Conservation (phyloP, 1,140 invertebrate genomes). For the Ceratoteleas bidentatus region DNA sequence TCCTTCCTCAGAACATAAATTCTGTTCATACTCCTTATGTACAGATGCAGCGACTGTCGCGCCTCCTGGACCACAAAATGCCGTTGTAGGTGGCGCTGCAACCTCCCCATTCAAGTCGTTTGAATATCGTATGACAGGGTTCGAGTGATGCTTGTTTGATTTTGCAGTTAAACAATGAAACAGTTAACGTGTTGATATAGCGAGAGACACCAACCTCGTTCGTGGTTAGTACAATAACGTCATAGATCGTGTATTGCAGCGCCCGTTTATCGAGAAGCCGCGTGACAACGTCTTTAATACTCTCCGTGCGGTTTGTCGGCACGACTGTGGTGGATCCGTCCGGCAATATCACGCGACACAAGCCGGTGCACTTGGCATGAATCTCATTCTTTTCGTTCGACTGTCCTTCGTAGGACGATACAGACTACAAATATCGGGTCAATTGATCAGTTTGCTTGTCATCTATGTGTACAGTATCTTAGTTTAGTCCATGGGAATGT, state of each 20-base stretch:
- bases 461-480: too few relatives aligned
- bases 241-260: slow-evolving; percentile 88
- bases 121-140: too few relatives aligned
- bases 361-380: slow-evolving; percentile 79
- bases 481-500: too few relatives aligned
- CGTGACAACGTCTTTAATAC: slow-evolving; percentile 89
- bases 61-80: too few relatives aligned
- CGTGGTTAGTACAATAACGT: slow-evolving; percentile 84
- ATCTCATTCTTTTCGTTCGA: slow-evolving; percentile 79
- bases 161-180: background rate
- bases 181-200: background rate
- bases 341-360: slow-evolving; percentile 94
- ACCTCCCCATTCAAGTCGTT: too few relatives aligned
- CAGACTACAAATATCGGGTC: slow-evolving; percentile 77
- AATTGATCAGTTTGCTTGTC: slow-evolving; percentile 24
- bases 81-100: too few relatives aligned
- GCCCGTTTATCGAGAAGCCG: slow-evolving; percentile 91
- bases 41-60: too few relatives aligned
- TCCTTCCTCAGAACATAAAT: too few relatives aligned
- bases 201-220: slow-evolving; percentile 78
- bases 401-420: slow-evolving; percentile 79
- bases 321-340: slow-evolving; percentile 96
- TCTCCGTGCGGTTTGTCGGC: slow-evolving; percentile 87
- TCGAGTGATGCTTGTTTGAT: background rate
- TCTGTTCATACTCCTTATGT: too few relatives aligned